These are phyloP conservation scores for Torymus auratus DNA, from an alignment of 2,888 invertebrate genomes.

Conservation along the genomic window DNA sequence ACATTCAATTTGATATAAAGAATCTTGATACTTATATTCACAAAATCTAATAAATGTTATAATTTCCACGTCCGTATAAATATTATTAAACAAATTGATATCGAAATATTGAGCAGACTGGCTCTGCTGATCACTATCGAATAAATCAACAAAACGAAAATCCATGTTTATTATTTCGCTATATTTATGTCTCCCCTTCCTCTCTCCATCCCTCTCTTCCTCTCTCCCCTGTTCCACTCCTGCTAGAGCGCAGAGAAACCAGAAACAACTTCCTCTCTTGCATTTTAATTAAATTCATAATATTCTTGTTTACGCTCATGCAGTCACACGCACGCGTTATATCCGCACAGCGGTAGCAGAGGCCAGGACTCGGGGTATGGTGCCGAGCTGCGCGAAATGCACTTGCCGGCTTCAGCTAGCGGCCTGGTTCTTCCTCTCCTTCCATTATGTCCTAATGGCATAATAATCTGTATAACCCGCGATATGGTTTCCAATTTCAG, in stretches of 20 bases:
- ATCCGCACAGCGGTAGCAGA: neutral
- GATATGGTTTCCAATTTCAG: slow-evolving; percentile 69
- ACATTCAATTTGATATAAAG: no score
- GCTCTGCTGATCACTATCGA: no score
- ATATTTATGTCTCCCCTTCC: slow-evolving; percentile 1
- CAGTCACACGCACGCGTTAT: neutral
- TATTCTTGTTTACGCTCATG: slow-evolving; percentile 44
- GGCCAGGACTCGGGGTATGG: neutral
- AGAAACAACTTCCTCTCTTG: neutral
- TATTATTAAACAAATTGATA: no score
- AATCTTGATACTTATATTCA: no score
- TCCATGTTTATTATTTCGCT: slow-evolving; percentile 2
- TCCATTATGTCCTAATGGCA: slow-evolving; percentile 67
- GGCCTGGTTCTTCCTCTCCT: slow-evolving; percentile 36
- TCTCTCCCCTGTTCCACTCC: slow-evolving; percentile 9
- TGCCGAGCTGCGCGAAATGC: slow-evolving; percentile 25
- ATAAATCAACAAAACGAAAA: no score
- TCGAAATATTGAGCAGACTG: no score
- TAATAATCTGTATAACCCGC: slow-evolving; percentile 69
- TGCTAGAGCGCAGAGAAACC: neutral
- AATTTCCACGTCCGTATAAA: no score
- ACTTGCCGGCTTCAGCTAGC: slow-evolving; percentile 28
- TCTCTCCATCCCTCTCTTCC: neutral
- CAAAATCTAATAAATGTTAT: no score
- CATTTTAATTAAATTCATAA: slow-evolving; percentile 59